Base-by-base conservation (phyloP, 2,113 vertebrate genomes). In the Rhea americana region DNA sequence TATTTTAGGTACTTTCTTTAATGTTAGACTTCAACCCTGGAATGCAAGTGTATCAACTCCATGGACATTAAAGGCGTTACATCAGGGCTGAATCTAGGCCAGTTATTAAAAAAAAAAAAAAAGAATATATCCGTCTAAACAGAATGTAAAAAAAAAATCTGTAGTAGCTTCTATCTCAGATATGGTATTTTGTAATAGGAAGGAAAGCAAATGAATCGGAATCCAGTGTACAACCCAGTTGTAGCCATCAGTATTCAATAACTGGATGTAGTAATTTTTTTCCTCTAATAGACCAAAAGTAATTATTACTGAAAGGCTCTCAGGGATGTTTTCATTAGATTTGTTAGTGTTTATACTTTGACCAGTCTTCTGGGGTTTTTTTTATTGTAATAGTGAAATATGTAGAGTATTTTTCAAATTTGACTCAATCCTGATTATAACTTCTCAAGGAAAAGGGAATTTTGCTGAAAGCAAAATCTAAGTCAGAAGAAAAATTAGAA, bases 301-400 rank as follows among this genome's bases (percentile, higher is more conserved):
- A 50, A 76, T 82, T 25, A n/a, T 80, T 75, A 56, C 59, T 85
- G 74, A 56, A 95, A 93, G 62, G 56, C 92, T 93, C 94, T 96
- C 92, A 95, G 95, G 89, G 93, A 94, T 94, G 14, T 88, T 88
- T 96, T 95, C 79, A 86, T 58, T 78, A 78, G 32, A 5, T 92
- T 87, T 92, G 0, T 91, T 90, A 73, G 17, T 55, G n/a, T 95
- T 96, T 72, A 28, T 94, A 91, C 26, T 91, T 92, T 48, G 73
- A 91, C 82, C 78, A 94, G 92, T 61, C 62, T 74, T 86, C 73
- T 50, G n/a, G 30, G 18, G 25, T 90, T 87, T 86, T n/a, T 91
- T 92, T 74, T 86, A 41, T 66, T 91, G 63, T 4, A 68, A 81
- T 67, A 55, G 28, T 62, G 65, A 87, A 87, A 88, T 25, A 19